These are phyloP conservation scores for Oenanthe oenanthe DNA, from an alignment of 2,113 vertebrate species.

Conservation along the genomic window DNA sequence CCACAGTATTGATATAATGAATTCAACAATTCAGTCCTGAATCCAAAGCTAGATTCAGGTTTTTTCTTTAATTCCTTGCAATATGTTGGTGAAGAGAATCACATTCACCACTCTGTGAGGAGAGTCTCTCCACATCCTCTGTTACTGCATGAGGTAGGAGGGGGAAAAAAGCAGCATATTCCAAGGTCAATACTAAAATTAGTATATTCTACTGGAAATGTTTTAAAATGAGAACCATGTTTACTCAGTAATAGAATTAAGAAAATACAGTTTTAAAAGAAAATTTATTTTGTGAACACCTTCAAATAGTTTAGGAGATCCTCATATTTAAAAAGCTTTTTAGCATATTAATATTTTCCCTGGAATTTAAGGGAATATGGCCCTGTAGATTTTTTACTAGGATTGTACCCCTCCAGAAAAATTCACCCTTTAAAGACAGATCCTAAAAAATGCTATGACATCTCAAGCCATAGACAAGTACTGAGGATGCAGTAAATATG, in stretches of 20 bases:
- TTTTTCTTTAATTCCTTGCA: background rate
- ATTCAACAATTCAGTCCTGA: background rate
- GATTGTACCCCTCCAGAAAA: background rate
- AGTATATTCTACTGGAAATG: background rate
- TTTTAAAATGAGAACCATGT: background rate
- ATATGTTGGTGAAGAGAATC: background rate
- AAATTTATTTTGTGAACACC: background rate
- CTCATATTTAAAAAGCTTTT: background rate
- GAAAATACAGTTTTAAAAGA: background rate
- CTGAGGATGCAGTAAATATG: background rate
- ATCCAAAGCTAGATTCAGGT: background rate
- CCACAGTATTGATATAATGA: background rate
- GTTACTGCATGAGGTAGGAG: background rate
- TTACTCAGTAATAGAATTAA: background rate
- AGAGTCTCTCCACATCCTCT: background rate
- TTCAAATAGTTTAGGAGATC: background rate
- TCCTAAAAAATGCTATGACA: background rate
- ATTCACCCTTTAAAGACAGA: background rate
- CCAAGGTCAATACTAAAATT: background rate
- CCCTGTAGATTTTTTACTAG: background rate
- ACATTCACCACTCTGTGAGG: background rate
- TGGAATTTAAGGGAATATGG: background rate
- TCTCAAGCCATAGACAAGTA: background rate
- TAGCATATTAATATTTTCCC: background rate
- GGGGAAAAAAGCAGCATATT: background rate